These are phyloP conservation scores for Holacanthella duospinosa DNA, from an alignment of 2,888 invertebrate species.

Conservation along the genomic window DNA sequence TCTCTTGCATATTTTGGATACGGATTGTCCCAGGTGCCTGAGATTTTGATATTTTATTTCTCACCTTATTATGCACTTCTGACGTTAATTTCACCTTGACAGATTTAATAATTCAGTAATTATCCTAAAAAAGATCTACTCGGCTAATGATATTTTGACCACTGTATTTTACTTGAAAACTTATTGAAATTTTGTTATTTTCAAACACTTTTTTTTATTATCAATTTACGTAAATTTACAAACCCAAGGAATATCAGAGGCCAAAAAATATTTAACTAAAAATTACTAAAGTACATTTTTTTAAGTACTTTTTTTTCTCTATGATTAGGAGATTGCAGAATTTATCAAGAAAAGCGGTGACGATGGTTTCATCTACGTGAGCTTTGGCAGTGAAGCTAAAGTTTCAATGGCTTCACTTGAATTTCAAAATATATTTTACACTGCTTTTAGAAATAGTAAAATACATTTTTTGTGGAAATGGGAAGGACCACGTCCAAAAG, in stretches of 20 bases:
- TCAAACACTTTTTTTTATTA: neutral
- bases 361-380: constrained; percentile 30
- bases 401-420: constrained; percentile 13
- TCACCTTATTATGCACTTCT: too few relatives aligned
- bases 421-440: constrained; percentile 26
- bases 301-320: too few relatives aligned
- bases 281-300: too few relatives aligned
- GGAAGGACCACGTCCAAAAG: constrained; percentile 24
- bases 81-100: too few relatives aligned
- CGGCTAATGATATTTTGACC: too few relatives aligned
- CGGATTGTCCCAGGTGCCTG: too few relatives aligned
- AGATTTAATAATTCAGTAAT: too few relatives aligned
- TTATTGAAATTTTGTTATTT: neutral
- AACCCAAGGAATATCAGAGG: neutral
- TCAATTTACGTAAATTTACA: neutral
- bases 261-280: too few relatives aligned
- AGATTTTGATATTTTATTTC: too few relatives aligned
- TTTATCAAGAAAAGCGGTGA: constrained; percentile 14
- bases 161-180: neutral
- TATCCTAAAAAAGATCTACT: too few relatives aligned
- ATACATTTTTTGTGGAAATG: constrained; percentile 37
- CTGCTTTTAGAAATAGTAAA: constrained; percentile 22
- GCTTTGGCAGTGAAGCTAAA: constrained; percentile 22
- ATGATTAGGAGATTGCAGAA: constrained; percentile 13
- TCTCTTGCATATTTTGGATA: too few relatives aligned